Conservation (phyloP, 1,140 invertebrate genomes). For the Lucilia sericata region DNA sequence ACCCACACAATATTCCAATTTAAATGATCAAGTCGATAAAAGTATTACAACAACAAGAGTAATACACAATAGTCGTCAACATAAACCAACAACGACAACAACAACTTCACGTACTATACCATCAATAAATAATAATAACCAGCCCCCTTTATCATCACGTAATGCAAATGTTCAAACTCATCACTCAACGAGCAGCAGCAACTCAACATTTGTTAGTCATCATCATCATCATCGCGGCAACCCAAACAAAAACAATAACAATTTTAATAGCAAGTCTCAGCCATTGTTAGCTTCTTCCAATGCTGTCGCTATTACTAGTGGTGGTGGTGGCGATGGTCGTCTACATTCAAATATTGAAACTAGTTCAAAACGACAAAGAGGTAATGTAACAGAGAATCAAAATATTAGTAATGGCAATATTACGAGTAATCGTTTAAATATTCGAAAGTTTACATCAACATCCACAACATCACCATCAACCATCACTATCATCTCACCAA, state of each 20-base stretch:
- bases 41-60: background rate
- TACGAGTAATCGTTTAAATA: background rate
- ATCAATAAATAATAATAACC: background rate
- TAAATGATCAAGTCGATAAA: background rate
- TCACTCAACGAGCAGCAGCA: background rate
- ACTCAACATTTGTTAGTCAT: background rate
- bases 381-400: background rate
- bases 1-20: conserved; percentile 12
- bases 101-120: background rate
- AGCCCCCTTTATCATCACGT: conserved; percentile 2
- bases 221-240: background rate
- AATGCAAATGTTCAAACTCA: conserved; percentile 19
- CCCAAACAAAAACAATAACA: background rate
- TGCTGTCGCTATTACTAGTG: background rate
- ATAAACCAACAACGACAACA: background rate
- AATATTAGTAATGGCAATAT: background rate
- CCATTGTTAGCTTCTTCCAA: background rate
- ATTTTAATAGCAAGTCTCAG: background rate
- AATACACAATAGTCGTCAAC: background rate
- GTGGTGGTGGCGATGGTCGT: background rate
- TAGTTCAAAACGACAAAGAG: background rate
- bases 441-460: background rate
- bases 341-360: background rate
- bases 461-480: background rate
- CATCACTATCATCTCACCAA: background rate